Percentiles rank a stretch among this genome's conserved stretches.
Conservation (phyloP, 2,797 vertebrate species). For the Enteromius fasciolatus region DNA sequence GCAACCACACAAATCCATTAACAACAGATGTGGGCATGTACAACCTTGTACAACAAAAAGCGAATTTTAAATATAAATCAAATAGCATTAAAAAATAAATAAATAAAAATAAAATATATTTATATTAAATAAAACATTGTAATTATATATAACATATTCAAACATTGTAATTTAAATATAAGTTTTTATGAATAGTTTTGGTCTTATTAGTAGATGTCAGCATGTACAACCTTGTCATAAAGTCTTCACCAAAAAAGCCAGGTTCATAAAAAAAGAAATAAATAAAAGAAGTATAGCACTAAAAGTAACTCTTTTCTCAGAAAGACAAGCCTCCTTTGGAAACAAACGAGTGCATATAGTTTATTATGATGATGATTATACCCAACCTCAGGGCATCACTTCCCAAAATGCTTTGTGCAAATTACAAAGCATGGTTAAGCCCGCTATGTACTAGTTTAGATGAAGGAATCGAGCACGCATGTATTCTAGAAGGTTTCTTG, state of each 20-base stretch:
- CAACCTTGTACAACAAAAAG: too few species aligned
- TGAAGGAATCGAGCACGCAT: conserved; percentile 21
- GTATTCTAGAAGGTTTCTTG: conserved; percentile 39
- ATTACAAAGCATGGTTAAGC: conserved; percentile 52
- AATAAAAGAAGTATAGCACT: background rate
- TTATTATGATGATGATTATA: conserved; percentile 46
- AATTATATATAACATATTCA: too few species aligned
- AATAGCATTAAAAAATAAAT: background rate
- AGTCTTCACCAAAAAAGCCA: background rate
- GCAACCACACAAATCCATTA: conserved; percentile 1
- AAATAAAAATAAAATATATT: background rate
- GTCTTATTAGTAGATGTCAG: background rate
- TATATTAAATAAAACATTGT: background rate
- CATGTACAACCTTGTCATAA: background rate
- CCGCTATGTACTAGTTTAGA: conserved; percentile 37
- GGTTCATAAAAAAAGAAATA: background rate
- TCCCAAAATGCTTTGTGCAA: conserved; percentile 51
- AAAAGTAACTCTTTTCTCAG: conserved; percentile 15
- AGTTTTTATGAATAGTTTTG: too few species aligned
- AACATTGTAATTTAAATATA: too few species aligned
- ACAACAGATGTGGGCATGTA: background rate
- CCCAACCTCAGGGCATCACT: conserved; percentile 25
- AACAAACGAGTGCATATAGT: conserved; percentile 40
- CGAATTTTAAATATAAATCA: too few species aligned
- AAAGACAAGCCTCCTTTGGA: conserved; percentile 34